These are phyloP conservation scores for Proteles cristata DNA, from an alignment of 2,113 vertebrate genomes.

Conservation along the genomic window DNA sequence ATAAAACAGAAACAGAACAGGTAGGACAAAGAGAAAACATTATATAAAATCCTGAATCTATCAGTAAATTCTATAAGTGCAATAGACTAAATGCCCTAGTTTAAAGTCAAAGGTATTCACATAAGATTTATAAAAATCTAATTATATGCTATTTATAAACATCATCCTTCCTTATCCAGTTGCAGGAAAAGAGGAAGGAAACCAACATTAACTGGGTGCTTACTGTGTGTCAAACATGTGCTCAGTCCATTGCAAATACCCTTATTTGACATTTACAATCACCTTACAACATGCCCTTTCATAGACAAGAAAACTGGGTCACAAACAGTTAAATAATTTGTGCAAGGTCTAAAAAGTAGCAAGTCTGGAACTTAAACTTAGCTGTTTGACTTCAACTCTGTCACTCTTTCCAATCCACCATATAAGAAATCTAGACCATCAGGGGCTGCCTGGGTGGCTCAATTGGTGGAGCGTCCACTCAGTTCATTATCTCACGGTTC, in stretches of 20 bases:
- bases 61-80: neutral
- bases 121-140: constrained; percentile 23
- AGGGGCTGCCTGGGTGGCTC: too few species aligned
- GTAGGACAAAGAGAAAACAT: neutral
- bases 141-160: constrained; percentile 9
- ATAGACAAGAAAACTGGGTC: neutral
- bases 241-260: constrained; percentile 11
- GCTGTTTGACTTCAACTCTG: neutral
- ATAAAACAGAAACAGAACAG: neutral
- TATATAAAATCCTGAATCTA: constrained; percentile 17
- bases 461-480: too few species aligned
- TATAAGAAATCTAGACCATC: neutral
- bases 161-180: constrained; percentile 12
- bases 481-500: too few species aligned
- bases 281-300: neutral
- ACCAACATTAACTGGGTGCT: neutral
- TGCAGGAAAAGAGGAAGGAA: neutral
- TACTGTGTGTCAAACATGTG: neutral
- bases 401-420: neutral
- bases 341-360: neutral
- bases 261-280: constrained; percentile 15
- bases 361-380: neutral
- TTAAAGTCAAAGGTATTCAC: constrained; percentile 33
- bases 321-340: constrained; percentile 25
- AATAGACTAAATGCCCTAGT: neutral